phyloP scores from a whole-genome alignment of 2,113 vertebrate genomes.

The Passer montanus region DNA sequence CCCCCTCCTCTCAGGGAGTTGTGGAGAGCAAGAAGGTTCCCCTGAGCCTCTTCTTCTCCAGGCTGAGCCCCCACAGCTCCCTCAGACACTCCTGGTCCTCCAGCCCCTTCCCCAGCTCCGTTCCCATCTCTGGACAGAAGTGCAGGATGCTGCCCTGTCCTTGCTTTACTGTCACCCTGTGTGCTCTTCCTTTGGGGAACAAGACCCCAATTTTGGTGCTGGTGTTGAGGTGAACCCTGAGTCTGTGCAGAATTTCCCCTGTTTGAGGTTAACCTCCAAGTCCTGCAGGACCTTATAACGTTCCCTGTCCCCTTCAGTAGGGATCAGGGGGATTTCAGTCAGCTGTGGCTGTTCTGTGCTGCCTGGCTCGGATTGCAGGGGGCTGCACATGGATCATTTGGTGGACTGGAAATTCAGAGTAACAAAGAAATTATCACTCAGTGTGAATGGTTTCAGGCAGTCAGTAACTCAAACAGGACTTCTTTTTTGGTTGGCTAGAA shows the following conservation, averaged over 20 bases:
- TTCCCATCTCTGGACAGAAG: background rate
- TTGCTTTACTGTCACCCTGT: background rate
- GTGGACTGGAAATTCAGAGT: background rate
- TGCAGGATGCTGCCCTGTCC: background rate
- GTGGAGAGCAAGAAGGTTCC: background rate
- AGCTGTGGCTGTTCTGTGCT: background rate
- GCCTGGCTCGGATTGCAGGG: background rate
- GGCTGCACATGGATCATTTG: background rate
- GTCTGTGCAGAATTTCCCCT: background rate
- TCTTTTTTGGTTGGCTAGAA: background rate
- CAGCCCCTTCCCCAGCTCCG: background rate
- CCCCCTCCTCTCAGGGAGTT: background rate
- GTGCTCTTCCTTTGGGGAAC: background rate
- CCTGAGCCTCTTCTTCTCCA: background rate
- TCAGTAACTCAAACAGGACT: background rate
- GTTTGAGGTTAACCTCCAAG: background rate
- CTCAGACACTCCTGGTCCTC: background rate
- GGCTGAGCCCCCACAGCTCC: background rate
- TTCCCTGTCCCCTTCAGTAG: background rate
- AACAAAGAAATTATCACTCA: background rate
- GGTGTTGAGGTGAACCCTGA: background rate
- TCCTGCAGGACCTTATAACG: rapidly evolving
- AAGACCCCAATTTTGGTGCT: background rate
- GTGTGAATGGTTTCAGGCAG: background rate
- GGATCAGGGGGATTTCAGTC: background rate